Conservation (phyloP, 1,140 invertebrate species). For the Ectropis grisescens region DNA sequence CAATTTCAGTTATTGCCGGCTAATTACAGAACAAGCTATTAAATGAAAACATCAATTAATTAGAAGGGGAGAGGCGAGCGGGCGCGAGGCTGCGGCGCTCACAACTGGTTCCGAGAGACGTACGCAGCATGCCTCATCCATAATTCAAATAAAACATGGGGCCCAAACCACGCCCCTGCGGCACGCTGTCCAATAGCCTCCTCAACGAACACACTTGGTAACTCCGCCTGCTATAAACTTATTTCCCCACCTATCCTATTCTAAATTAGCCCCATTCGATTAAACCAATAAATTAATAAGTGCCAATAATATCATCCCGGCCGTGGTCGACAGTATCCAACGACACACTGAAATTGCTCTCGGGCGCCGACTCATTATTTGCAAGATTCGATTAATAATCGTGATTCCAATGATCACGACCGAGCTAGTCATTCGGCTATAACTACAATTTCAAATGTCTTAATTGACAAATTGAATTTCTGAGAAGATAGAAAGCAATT, state of each 20-base stretch:
- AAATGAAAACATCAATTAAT: constrained; percentile 68
- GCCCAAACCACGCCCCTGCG: constrained; percentile 54
- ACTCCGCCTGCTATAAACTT: constrained; percentile 51
- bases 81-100: constrained; percentile 45
- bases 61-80: constrained; percentile 56
- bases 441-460: constrained; percentile 26
- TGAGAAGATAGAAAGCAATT: constrained; percentile 18
- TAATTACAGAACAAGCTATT: constrained; percentile 53
- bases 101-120: constrained; percentile 55
- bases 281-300: constrained; percentile 50
- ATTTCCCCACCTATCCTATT: constrained; percentile 45
- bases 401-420: constrained; percentile 40
- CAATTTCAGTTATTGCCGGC: constrained; percentile 30
- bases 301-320: constrained; percentile 39
- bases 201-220: constrained; percentile 27
- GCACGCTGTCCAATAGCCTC: constrained; percentile 52
- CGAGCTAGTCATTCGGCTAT: constrained; percentile 15
- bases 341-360: constrained; percentile 26
- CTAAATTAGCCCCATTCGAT: constrained; percentile 50
- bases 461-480: constrained; percentile 30
- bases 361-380: constrained; percentile 43
- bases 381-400: constrained; percentile 51
- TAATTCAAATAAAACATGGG: constrained; percentile 68
- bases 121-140: constrained; percentile 53
- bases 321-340: constrained; percentile 24